These are phyloP conservation scores for Oreochromis spilurus DNA, from an alignment of 2,113 vertebrate species.

Conservation along the genomic window DNA sequence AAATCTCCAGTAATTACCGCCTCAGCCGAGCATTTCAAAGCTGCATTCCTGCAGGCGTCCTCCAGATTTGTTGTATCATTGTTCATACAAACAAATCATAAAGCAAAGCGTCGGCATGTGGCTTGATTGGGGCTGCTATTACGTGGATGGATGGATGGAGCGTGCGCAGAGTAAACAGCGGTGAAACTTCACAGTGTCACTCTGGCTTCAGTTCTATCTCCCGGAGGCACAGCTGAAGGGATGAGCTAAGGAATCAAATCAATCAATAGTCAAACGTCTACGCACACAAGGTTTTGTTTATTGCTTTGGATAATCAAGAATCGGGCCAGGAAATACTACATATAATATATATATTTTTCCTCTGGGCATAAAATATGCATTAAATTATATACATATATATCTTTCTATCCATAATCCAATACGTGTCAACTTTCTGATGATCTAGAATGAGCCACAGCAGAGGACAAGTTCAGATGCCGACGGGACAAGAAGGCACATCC, in stretches of 20 bases:
- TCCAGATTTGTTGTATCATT: conserved; percentile 25
- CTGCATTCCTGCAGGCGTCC: conserved; percentile 17
- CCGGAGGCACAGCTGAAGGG: neutral
- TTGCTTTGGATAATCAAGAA: neutral
- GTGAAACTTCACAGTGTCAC: neutral
- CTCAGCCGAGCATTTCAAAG: conserved; percentile 14
- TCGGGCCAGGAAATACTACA: neutral
- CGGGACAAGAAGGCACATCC: neutral
- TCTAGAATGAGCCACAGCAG: neutral
- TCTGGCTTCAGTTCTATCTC: neutral
- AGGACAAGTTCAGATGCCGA: neutral
- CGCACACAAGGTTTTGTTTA: neutral
- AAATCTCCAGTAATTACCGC: conserved; percentile 25
- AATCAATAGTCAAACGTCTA: neutral
- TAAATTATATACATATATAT: neutral
- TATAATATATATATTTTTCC: neutral
- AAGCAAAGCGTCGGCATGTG: conserved; percentile 3
- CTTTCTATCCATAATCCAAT: neutral
- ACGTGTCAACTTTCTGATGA: neutral
- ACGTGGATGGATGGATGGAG: neutral
- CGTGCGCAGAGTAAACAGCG: neutral
- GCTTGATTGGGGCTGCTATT: conserved; percentile 17
- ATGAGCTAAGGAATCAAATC: neutral
- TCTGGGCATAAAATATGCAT: neutral
- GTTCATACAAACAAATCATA: conserved; percentile 32